A percentile compares a stretch with the other conserved stretches of the same genome.
These are phyloP conservation scores for Xiphophorus hellerii DNA, from an alignment of 2,113 vertebrate species.

Conservation along the genomic window DNA sequence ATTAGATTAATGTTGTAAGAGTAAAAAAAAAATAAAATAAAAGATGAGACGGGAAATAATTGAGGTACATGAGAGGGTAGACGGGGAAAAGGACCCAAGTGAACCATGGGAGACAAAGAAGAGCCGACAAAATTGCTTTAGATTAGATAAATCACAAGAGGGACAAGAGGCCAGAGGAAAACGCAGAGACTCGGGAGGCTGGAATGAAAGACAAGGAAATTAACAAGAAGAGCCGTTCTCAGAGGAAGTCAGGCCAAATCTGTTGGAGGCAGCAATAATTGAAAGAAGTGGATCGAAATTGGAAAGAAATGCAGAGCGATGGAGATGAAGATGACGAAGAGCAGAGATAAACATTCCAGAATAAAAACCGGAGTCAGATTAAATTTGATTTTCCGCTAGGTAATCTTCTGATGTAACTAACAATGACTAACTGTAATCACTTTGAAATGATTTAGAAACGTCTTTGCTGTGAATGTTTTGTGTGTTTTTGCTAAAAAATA, in stretches of 20 bases:
- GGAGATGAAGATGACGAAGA: neutral
- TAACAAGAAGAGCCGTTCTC: conserved; percentile 22
- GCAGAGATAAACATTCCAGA: neutral
- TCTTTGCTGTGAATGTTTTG: neutral
- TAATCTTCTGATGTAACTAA: neutral
- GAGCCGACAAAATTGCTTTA: neutral
- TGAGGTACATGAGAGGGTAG: neutral
- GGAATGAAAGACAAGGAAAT: conserved; percentile 29
- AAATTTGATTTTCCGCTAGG: neutral
- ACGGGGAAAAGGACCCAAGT: neutral
- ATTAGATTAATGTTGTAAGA: neutral
- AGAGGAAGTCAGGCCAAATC: conserved; percentile 27
- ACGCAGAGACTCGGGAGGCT: conserved; percentile 3
- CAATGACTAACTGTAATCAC: neutral
- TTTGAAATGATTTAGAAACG: neutral
- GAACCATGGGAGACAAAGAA: neutral
- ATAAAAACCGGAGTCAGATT: neutral
- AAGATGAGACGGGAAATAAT: neutral
- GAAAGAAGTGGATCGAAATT: conserved; percentile 7
- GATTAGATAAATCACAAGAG: neutral
- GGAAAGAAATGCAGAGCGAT: conserved; percentile 24
- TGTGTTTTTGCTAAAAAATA: neutral
- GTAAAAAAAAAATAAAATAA: neutral
- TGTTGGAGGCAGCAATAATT: conserved; percentile 1
- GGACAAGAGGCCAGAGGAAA: neutral